These are phyloP conservation scores for Loriculus beryllinus DNA, from an alignment of 2,797 vertebrate genomes.

Conservation along the genomic window DNA sequence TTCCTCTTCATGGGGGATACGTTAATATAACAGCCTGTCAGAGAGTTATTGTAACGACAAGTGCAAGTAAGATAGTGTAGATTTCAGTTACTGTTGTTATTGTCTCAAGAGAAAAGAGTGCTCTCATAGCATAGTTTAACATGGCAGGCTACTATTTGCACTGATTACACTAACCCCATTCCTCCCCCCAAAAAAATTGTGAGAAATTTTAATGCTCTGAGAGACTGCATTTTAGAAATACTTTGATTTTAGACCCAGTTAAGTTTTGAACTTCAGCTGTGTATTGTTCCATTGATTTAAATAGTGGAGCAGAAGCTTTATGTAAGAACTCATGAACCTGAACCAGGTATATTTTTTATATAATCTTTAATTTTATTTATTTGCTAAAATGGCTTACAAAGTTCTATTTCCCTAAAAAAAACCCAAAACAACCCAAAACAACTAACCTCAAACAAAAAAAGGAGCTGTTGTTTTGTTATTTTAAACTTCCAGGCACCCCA, in stretches of 20 bases:
- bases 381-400: neutral
- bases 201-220: neutral
- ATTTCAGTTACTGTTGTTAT: neutral
- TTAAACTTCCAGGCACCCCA: neutral
- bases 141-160: neutral
- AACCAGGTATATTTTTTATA: neutral
- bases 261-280: neutral
- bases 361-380: neutral
- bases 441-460: neutral
- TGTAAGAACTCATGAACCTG: neutral
- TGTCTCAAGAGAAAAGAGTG: neutral
- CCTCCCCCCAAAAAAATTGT: accelerated
- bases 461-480: accelerated
- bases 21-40: neutral
- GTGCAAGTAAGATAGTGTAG: neutral
- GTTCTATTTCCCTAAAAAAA: neutral
- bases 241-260: neutral
- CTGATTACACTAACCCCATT: neutral
- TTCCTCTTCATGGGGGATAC: neutral
- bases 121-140: neutral
- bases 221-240: neutral
- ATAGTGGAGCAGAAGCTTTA: accelerated
- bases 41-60: neutral
- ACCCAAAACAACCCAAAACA: neutral
- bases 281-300: neutral